phyloP scores from a whole-genome alignment of 2,113 vertebrate species.

The Turdus rufiventris region DNA sequence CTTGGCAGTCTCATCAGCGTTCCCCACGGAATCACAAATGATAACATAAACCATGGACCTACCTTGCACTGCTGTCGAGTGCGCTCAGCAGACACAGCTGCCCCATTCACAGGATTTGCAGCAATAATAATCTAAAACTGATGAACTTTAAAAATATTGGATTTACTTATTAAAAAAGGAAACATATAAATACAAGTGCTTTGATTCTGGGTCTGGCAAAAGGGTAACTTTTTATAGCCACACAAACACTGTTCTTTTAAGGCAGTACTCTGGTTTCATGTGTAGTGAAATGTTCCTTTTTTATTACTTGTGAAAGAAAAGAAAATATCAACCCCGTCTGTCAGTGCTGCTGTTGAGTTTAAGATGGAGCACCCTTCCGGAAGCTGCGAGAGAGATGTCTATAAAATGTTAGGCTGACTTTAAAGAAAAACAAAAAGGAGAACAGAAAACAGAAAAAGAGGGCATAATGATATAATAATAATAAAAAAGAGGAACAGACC shows the following conservation, averaged over 20 bases:
- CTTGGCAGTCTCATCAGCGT: neutral
- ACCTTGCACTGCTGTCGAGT: neutral
- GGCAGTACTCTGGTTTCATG: constrained; percentile 21
- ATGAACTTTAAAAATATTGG: constrained; percentile 31
- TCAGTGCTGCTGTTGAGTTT: constrained; percentile 47
- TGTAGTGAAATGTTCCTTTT: constrained; percentile 54
- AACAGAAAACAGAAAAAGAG: constrained; percentile 4
- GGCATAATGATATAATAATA: neutral
- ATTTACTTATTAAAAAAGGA: constrained; percentile 45
- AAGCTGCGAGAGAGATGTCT: constrained; percentile 38
- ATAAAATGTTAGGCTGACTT: constrained; percentile 46
- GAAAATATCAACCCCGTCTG: constrained; percentile 29
- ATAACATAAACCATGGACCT: neutral
- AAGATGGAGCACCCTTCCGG: constrained; percentile 51
- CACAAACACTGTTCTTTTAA: constrained; percentile 56
- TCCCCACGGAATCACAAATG: neutral
- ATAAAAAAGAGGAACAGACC: neutral
- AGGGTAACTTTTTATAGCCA: constrained; percentile 53
- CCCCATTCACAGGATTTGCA: neutral
- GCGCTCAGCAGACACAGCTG: neutral
- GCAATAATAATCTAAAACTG: constrained; percentile 29
- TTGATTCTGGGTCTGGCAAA: constrained; percentile 52
- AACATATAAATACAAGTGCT: constrained; percentile 39
- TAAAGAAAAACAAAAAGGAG: neutral
- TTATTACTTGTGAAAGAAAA: constrained; percentile 60